Conservation (phyloP, 1,140 invertebrate genomes). For the Globodera ellingtonae region DNA sequence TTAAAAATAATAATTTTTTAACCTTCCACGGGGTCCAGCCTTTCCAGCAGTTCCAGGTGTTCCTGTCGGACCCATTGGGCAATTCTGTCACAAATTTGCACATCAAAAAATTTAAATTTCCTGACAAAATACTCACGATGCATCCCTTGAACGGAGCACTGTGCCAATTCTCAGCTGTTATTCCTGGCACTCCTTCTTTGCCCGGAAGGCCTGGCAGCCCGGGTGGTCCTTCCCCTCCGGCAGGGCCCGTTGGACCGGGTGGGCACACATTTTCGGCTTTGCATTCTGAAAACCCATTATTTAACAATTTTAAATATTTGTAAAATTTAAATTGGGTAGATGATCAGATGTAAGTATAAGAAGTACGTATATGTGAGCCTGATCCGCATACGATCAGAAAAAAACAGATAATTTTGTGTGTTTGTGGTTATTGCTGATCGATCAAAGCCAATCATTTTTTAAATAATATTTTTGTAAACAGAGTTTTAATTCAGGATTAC, state of each 20-base stretch:
- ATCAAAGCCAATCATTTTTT: too few species aligned
- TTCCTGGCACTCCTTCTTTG: constrained; percentile 38
- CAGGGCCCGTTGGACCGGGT: background rate
- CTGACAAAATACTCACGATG: constrained; percentile 17
- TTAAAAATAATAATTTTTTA: too few species aligned
- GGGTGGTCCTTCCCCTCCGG: background rate
- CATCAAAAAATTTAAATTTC: background rate
- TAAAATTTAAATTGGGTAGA: too few species aligned
- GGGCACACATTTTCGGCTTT: background rate
- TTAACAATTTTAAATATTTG: too few species aligned
- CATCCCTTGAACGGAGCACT: constrained; percentile 40
- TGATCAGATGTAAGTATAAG: too few species aligned
- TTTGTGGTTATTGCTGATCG: too few species aligned
- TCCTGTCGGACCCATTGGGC: constrained; percentile 40
- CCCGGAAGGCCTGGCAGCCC: background rate
- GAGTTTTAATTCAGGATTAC: too few species aligned
- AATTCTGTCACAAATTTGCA: constrained; percentile 28
- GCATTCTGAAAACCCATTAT: background rate
- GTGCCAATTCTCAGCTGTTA: constrained; percentile 39
- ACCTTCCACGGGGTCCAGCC: constrained; percentile 36
- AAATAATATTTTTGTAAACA: too few species aligned
- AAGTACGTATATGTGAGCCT: too few species aligned
- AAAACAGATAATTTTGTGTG: too few species aligned
- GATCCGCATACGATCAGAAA: too few species aligned
- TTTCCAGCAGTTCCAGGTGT: constrained; percentile 40